Conservation (phyloP, 2,113 vertebrate genomes). For the Mirza zaza region DNA sequence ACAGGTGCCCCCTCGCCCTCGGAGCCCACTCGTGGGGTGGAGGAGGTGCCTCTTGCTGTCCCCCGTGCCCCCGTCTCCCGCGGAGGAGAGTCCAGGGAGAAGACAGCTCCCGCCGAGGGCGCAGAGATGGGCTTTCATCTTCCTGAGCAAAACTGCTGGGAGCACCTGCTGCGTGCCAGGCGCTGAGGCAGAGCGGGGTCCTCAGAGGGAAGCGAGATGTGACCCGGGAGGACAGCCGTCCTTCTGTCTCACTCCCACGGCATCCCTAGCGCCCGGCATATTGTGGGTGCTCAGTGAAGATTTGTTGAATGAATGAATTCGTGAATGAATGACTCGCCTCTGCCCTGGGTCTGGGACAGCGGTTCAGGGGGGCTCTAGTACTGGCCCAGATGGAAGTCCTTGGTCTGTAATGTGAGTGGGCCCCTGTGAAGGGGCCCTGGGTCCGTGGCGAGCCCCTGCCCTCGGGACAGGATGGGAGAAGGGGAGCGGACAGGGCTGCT, state of each 20-base stretch:
- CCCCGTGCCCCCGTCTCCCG: fast-evolving
- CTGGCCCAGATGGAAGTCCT: neutral
- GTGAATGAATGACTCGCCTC: neutral
- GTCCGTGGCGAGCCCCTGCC: no score
- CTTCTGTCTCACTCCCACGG: fast-evolving
- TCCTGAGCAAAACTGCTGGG: neutral
- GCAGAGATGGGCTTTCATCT: neutral
- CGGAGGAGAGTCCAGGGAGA: fast-evolving
- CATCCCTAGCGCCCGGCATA: fast-evolving
- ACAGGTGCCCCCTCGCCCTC: fast-evolving
- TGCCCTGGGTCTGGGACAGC: neutral
- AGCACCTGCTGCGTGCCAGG: fast-evolving
- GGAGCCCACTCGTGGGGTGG: fast-evolving
- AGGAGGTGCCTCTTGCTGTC: fast-evolving
- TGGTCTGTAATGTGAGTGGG: neutral
- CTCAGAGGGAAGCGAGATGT: neutral
- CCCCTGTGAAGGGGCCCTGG: fast-evolving
- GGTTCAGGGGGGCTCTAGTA: no score
- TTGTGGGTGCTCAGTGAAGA: fast-evolving
- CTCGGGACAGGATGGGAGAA: neutral
- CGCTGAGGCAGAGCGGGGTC: neutral
- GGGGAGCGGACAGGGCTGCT: fast-evolving
- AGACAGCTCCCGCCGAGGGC: fast-evolving
- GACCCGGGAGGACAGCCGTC: neutral
- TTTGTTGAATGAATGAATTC: neutral